phyloP scores from a whole-genome alignment of 1,140 invertebrate genomes.

The Conus betulinus region DNA sequence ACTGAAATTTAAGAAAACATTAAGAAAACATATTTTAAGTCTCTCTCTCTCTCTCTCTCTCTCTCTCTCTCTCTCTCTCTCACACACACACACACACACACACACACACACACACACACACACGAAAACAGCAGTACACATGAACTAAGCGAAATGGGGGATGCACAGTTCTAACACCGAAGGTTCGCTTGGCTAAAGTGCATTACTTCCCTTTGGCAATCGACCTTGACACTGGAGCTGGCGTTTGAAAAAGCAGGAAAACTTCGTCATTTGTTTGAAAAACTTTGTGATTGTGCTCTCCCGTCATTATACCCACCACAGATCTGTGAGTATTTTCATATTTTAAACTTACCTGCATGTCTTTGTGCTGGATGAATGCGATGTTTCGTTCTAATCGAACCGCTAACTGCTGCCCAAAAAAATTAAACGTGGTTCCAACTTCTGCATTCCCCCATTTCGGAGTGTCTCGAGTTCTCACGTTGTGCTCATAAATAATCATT shows the following conservation, averaged over 20 bases:
- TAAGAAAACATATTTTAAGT: too few species aligned
- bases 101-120: too few species aligned
- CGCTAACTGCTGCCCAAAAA: not conserved
- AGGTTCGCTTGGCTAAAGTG: not conserved
- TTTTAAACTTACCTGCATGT: not conserved
- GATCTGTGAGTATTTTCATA: not conserved
- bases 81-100: too few species aligned
- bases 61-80: too few species aligned
- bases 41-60: too few species aligned
- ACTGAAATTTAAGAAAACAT: too few species aligned
- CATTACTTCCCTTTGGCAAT: conserved; percentile 6
- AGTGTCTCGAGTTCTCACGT: too few species aligned
- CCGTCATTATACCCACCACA: not conserved
- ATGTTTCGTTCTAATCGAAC: not conserved
- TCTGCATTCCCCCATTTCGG: not conserved
- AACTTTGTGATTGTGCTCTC: conserved; percentile 8
- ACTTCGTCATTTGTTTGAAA: conserved; percentile 20
- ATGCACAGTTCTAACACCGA: not conserved
- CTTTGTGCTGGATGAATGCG: not conserved
- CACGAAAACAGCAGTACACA: too few species aligned
- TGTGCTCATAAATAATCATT: too few species aligned
- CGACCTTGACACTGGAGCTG: conserved; percentile 11
- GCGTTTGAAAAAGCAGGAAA: conserved; percentile 15
- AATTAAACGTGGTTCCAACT: not conserved
- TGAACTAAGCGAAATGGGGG: not conserved